Base-by-base conservation (phyloP, 2,888 invertebrate genomes). In the Thalpophila matura region DNA sequence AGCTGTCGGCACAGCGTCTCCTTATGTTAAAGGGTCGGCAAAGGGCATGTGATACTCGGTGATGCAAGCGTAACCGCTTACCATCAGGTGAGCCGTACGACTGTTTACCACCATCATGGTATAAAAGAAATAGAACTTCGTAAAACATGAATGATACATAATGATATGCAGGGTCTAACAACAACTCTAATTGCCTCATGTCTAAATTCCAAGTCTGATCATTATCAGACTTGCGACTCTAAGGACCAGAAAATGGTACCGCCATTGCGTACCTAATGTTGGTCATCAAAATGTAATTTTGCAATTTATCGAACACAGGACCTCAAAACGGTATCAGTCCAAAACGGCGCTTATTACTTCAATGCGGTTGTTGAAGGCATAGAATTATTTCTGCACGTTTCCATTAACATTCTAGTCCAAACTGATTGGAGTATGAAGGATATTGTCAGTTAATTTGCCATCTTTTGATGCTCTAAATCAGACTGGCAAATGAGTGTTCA, bases 351-450 rank as follows among this genome's bases (percentile, higher is more conserved):
- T 70, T 29, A 45, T 67, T 61, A 50, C 43, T 31, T 42, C 55
- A 51, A 42, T 37, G 51, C 42, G 37, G 70, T 53, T 61, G 33
- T 37, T 64, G 58, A 50, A 20, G 12, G 10, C 33, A 68, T 55
- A 37, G 6, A 6, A 33, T 51, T 68, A 51, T 46, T 24, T 27
- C 26, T 27, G 24, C 7, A 22, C 22, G 33, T 45, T 43, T 27
- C 20, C 18, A 50, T 55, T 55, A 47, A 64, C 27, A 70, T 70
- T 70, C 58, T 59, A 43, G 42, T 33, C 0, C 55, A 58, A 26
- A 12, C 27, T 43, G 40, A 58, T 54, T 55, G 54, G 54, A 33
- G 20, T 43, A 26, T 33, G 22, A 51, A 55, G 54, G 54, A 40
- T 31, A 49, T 14, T 16, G 31, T n/a, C 33, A 12, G 20, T 24